Conservation (phyloP, 1,140 invertebrate species). For the Heliconius hewitsoni region DNA sequence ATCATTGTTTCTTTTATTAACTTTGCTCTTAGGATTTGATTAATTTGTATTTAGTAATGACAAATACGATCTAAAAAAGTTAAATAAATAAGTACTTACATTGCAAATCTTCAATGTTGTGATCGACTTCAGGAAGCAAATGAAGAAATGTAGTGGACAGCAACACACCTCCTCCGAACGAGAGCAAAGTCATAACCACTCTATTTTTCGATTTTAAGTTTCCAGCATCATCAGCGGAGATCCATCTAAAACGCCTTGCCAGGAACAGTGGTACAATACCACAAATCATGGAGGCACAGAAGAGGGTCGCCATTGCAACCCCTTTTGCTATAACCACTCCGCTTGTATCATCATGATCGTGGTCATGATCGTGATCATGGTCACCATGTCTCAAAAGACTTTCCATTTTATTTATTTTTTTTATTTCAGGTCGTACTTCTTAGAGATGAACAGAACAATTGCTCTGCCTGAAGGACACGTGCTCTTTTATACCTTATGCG, state of each 20-base stretch:
- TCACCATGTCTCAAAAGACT: slow-evolving; percentile 23
- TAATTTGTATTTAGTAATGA: not conserved
- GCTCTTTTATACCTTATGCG: slow-evolving; percentile 64
- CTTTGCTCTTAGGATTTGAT: not conserved
- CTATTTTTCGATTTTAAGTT: slow-evolving; percentile 73
- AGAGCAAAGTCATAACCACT: slow-evolving; percentile 83
- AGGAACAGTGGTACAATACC: slow-evolving; percentile 86
- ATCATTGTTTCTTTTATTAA: not conserved
- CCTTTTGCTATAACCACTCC: slow-evolving; percentile 84
- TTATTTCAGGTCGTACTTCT: slow-evolving; percentile 36
- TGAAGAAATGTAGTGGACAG: slow-evolving; percentile 95
- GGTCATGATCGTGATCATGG: slow-evolving; percentile 24
- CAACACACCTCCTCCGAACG: slow-evolving; percentile 95
- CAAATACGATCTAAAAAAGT: not conserved
- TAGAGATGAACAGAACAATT: slow-evolving; percentile 44
- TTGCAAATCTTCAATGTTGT: slow-evolving; percentile 83
- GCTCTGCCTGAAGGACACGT: slow-evolving; percentile 43
- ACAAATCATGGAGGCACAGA: slow-evolving; percentile 86
- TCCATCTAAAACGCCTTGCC: slow-evolving; percentile 84
- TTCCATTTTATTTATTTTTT: slow-evolving; percentile 38
- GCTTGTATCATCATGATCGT: slow-evolving; percentile 56
- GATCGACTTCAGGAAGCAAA: slow-evolving; percentile 92
- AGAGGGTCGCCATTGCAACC: slow-evolving; percentile 88
- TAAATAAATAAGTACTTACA: slow-evolving; percentile 49
- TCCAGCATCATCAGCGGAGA: slow-evolving; percentile 62